phyloP scores from a whole-genome alignment of 2,113 vertebrate genomes.

The Entelurus aequoreus region DNA sequence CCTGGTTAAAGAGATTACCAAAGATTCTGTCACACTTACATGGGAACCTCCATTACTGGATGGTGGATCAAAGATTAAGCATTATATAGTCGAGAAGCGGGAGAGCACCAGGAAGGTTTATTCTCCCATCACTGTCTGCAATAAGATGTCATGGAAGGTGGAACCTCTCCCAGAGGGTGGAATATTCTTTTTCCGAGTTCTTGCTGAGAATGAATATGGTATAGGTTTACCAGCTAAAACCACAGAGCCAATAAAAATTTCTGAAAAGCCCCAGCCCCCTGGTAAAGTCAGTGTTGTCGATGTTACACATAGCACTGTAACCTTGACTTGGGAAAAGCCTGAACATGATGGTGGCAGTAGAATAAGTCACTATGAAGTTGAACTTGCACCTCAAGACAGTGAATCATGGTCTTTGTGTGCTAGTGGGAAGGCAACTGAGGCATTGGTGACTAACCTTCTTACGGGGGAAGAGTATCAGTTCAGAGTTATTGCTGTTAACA shows the following conservation, averaged over 20 bases:
- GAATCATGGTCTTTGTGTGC: slow-evolving; percentile 91
- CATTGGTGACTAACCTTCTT: slow-evolving; percentile 81
- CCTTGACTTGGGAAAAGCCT: slow-evolving; percentile 90
- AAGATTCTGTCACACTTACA: slow-evolving; percentile 86
- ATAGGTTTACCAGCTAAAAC: slow-evolving; percentile 88
- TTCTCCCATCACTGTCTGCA: slow-evolving; percentile 87
- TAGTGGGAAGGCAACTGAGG: slow-evolving; percentile 85
- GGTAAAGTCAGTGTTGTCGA: slow-evolving; percentile 92
- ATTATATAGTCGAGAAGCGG: slow-evolving; percentile 94
- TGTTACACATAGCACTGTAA: slow-evolving; percentile 85
- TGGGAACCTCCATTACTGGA: slow-evolving; percentile 95
- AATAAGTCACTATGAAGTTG: slow-evolving; percentile 89
- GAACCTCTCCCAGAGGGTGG: slow-evolving; percentile 90
- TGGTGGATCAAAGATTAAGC: slow-evolving; percentile 94
- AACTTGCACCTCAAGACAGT: slow-evolving; percentile 87
- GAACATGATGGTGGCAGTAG: slow-evolving; percentile 94
- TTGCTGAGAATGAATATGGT: slow-evolving; percentile 94
- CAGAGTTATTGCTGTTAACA: slow-evolving; percentile 92
- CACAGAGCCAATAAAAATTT: slow-evolving; percentile 86
- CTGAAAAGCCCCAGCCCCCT: slow-evolving; percentile 95
- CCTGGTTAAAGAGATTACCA: slow-evolving; percentile 89
- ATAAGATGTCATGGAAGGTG: slow-evolving; percentile 91
- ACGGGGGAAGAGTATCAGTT: slow-evolving; percentile 93
- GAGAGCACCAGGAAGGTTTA: slow-evolving; percentile 96
- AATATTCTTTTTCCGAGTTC: slow-evolving; percentile 91